Base-by-base conservation (phyloP, 2,888 invertebrate species). In the Pharmacophagus antenor region DNA sequence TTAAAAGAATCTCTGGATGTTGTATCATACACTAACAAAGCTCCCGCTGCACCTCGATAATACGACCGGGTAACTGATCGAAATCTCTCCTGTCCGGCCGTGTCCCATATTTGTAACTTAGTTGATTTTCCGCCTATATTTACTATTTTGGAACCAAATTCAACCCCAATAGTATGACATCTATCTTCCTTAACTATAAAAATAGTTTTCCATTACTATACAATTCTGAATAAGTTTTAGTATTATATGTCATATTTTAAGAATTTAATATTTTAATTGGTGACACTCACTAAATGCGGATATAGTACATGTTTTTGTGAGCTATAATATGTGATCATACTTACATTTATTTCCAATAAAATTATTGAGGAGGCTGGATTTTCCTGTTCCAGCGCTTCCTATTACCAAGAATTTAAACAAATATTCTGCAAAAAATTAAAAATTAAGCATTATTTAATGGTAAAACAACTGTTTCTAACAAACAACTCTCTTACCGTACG, bases 1-100 rank as follows among this genome's bases (percentile, higher is more conserved):
- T 97, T 97, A 79, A 97, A 98, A n/a, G 97, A 97, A 78, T 97
- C 97, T 57, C 97, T 92, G 52, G 96, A 94, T 47, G 97, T 96
- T 64, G 97, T 95, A 75, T 98, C 97, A 80, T 97, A 98, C 0
- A 97, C 97, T 22, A 98, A 91, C 31, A 97, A 88, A 27, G 97
- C 97, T n/a, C 97, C 97, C 51, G 97, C 97, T 15, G 97, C 97
- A 2, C 97, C 97, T 63, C 96, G 89, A 81, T 96, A 96, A 76
- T 96, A 96, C 25, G 95, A 95, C 50, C 95, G 92, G 0, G 94
- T 95, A 63, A 99, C 99, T 50, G 99, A 99, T 71, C 98, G 94
- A 85, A 99, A 99, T 77, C 98, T 93, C 88, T 99, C 99, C 80
- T 99, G 99, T 0, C 99, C 99, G 37, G 99, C 99, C 5, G 99